A percentile compares a stretch with the other conserved stretches of the same genome.
These are phyloP conservation scores for Pavo muticus DNA, from an alignment of 2,113 vertebrate species.

Conservation along the genomic window DNA sequence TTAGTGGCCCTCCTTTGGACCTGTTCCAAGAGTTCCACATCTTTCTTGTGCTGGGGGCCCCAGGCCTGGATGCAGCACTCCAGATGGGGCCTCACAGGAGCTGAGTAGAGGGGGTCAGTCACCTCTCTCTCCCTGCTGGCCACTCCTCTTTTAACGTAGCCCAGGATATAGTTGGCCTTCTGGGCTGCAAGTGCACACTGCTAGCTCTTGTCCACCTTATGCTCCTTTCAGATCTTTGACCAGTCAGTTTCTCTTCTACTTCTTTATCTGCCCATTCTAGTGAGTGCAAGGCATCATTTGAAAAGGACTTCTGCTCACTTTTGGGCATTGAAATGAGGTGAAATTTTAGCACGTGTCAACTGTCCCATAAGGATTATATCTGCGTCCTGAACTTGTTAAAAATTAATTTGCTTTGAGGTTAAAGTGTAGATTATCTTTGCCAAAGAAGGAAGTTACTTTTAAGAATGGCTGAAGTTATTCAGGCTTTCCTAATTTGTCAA, in stretches of 20 bases:
- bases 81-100: too few relatives aligned
- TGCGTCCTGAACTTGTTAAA: background rate
- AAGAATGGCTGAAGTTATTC: background rate
- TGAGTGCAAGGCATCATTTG: background rate
- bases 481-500: background rate
- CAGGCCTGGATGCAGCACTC: too few relatives aligned
- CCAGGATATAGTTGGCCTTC: too few relatives aligned
- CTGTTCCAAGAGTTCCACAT: too few relatives aligned
- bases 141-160: too few relatives aligned
- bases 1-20: too few relatives aligned
- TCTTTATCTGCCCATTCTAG: background rate
- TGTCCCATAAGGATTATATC: background rate
- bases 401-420: background rate
- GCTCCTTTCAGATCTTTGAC: background rate
- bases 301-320: background rate
- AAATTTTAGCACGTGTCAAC: background rate
- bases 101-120: too few relatives aligned
- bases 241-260: background rate
- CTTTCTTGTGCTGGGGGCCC: too few relatives aligned
- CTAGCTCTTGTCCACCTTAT: background rate
- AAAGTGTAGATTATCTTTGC: background rate
- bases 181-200: too few relatives aligned
- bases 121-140: too few relatives aligned
- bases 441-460: background rate
- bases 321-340: background rate